Conservation (phyloP, 2,797 vertebrate genomes). For the Cheirogaleus major region DNA sequence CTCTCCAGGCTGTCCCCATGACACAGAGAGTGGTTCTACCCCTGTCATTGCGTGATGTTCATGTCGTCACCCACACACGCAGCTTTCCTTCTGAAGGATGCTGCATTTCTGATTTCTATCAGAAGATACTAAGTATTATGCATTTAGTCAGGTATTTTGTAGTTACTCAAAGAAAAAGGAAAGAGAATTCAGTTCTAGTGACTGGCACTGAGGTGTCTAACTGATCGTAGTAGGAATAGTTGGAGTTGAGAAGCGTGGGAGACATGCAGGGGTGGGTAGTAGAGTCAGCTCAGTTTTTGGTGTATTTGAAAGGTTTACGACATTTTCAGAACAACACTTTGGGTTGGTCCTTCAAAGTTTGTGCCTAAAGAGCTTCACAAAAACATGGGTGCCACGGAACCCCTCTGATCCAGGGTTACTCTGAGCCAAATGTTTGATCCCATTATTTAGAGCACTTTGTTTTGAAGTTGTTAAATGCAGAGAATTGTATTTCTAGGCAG, state of each 20-base stretch:
- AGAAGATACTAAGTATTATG: background rate
- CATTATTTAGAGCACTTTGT: background rate
- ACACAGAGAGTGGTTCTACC: background rate
- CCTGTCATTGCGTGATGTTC: fast-evolving
- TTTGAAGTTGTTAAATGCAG: background rate
- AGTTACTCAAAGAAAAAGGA: background rate
- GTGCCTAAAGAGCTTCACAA: background rate
- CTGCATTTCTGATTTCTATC: background rate
- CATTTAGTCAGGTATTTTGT: background rate
- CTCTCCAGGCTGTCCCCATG: fast-evolving
- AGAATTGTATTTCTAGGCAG: background rate
- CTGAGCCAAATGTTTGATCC: background rate
- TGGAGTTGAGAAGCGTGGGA: background rate
- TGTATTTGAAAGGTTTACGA: background rate
- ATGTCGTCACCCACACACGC: background rate
- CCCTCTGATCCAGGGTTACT: background rate
- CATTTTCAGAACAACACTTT: background rate
- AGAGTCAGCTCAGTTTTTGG: background rate
- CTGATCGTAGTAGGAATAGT: background rate
- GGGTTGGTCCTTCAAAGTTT: background rate
- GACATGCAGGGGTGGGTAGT: fast-evolving
- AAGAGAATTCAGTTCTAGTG: background rate
- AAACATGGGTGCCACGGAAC: background rate
- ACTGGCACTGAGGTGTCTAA: background rate
- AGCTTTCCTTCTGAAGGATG: background rate